Evolutionary conservation across 2,888 invertebrate genomes (phyloP).

Genomic region (Caradrina clavipalpis): DNA sequence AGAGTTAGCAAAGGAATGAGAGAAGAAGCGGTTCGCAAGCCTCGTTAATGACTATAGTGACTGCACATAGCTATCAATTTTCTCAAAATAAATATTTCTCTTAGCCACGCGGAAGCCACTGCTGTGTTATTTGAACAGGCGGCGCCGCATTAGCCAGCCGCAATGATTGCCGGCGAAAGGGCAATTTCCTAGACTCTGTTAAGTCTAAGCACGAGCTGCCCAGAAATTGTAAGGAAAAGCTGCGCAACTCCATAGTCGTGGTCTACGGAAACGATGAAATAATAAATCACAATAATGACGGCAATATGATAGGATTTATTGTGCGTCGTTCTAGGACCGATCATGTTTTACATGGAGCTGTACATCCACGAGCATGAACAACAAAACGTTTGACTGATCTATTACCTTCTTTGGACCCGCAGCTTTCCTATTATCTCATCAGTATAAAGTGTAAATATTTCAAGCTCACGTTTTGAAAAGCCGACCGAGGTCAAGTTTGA

Average conservation of each 20-base stretch:
- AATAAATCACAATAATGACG: conserved; percentile 84
- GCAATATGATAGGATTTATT: conserved; percentile 69
- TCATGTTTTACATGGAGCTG: conserved; percentile 60
- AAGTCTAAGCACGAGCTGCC: conserved; percentile 82
- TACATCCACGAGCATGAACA: conserved; percentile 49
- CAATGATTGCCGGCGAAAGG: conserved; percentile 84
- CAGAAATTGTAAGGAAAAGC: conserved; percentile 80
- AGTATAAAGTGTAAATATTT: conserved; percentile 56
- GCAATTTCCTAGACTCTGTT: conserved; percentile 86
- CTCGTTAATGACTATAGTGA: conserved; percentile 77
- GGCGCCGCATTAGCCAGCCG: conserved; percentile 81
- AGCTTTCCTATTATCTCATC: conserved; percentile 61
- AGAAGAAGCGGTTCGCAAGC: conserved; percentile 62
- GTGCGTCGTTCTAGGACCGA: conserved; percentile 57
- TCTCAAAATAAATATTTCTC: conserved; percentile 86
- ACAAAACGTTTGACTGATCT: conserved; percentile 49
- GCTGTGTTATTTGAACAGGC: conserved; percentile 83
- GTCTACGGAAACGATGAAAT: conserved; percentile 81
- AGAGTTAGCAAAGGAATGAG: conserved; percentile 63
- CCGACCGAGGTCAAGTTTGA: conserved; percentile 69
- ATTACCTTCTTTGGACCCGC: conserved; percentile 47
- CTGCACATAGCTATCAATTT: conserved; percentile 81
- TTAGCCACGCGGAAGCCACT: conserved; percentile 85
- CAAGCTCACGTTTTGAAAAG: conserved; percentile 58
- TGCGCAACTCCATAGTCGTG: conserved; percentile 77